Evolutionary conservation across 2,797 vertebrate genomes (phyloP).

Genomic region (Anomalospiza imberbis): DNA sequence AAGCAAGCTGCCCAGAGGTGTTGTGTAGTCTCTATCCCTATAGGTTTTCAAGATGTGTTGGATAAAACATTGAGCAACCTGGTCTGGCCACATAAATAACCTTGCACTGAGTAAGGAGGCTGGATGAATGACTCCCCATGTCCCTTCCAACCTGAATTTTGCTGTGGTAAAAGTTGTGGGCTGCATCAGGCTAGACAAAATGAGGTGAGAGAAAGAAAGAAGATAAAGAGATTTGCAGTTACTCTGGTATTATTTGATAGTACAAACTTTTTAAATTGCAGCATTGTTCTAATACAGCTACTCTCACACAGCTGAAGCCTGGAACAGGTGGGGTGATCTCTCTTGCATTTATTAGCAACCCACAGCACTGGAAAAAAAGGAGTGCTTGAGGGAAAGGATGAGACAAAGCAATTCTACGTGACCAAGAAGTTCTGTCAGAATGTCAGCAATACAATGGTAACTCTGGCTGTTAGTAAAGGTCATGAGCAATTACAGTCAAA

Average conservation of each 20-base stretch:
- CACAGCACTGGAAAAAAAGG: not conserved
- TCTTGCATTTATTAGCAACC: not conserved
- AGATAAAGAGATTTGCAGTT: not conserved
- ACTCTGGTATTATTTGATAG: not conserved
- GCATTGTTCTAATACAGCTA: not conserved
- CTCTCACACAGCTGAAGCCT: not conserved
- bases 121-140: not conserved
- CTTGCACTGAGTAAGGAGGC: not conserved
- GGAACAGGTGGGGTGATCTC: not conserved
- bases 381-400: not conserved
- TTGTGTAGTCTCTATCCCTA: not conserved
- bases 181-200: not conserved
- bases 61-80: not conserved
- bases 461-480: not conserved
- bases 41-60: accelerated
- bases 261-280: not conserved
- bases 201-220: not conserved
- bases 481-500: not conserved
- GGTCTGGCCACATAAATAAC: not conserved
- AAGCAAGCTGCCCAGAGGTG: not conserved
- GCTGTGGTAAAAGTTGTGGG: not conserved
- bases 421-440: not conserved
- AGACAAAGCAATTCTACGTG: accelerated
- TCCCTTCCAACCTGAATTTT: not conserved
- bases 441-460: not conserved